These are phyloP conservation scores for Leptoteleia sp. DNA, from an alignment of 1,140 invertebrate genomes.

Conservation along the genomic window DNA sequence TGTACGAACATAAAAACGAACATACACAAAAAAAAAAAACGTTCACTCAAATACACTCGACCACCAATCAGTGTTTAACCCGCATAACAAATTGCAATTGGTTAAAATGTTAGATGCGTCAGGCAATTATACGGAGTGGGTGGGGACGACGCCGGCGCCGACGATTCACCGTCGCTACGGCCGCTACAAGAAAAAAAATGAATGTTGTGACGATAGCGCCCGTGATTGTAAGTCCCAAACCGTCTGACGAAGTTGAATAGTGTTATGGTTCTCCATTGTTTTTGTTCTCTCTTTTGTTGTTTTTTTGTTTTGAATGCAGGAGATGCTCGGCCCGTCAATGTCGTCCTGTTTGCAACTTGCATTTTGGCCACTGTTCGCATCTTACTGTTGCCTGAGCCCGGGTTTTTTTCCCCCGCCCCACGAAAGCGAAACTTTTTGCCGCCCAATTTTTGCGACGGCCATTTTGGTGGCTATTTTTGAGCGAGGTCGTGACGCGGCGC, in stretches of 20 bases:
- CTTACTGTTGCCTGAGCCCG: slow-evolving; percentile 66
- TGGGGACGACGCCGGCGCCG: slow-evolving; percentile 70
- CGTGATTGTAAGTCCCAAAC: slow-evolving; percentile 79
- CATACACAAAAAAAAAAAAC: too few relatives aligned
- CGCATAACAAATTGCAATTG: slow-evolving; percentile 37
- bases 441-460: slow-evolving; percentile 1
- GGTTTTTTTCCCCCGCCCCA: background rate
- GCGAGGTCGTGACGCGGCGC: background rate
- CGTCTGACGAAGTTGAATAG: slow-evolving; percentile 65
- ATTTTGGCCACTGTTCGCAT: slow-evolving; percentile 69
- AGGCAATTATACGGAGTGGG: slow-evolving; percentile 78
- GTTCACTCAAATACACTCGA: slow-evolving; percentile 5
- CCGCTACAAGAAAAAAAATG: slow-evolving; percentile 81
- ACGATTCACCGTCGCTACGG: slow-evolving; percentile 74
- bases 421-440: slow-evolving; percentile 10
- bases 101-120: slow-evolving; percentile 77
- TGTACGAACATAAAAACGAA: too few relatives aligned
- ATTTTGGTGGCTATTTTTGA: background rate
- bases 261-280: slow-evolving; percentile 40
- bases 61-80: slow-evolving; percentile 1
- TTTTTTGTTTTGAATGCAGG: slow-evolving; percentile 76
- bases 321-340: slow-evolving; percentile 76
- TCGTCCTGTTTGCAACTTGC: slow-evolving; percentile 76
- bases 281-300: too few relatives aligned
- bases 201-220: slow-evolving; percentile 79